phyloP scores from a whole-genome alignment of 1,140 invertebrate genomes.

The Globodera rostochiensis region DNA sequence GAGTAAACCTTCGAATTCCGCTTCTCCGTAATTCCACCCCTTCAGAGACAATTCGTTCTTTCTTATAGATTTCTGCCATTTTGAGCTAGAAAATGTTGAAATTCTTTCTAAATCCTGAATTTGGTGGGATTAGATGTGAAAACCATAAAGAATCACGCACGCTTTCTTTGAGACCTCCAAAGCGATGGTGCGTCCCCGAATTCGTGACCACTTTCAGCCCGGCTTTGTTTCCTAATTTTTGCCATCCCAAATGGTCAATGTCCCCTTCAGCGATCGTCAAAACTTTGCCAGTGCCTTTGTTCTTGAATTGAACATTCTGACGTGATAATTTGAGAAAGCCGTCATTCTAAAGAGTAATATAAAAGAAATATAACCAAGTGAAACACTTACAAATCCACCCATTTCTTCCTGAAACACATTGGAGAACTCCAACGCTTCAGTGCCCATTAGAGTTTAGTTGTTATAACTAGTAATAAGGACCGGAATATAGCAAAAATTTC shows the following conservation, averaged over 20 bases:
- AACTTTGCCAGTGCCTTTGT: slow-evolving; percentile 93
- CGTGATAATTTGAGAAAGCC: slow-evolving; percentile 89
- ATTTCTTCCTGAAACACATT: slow-evolving; percentile 55
- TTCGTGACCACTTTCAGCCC: slow-evolving; percentile 87
- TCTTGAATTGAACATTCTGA: slow-evolving; percentile 88
- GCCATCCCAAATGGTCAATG: slow-evolving; percentile 87
- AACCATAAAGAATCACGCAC: slow-evolving; percentile 69
- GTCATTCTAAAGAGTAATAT: slow-evolving; percentile 58
- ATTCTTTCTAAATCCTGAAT: slow-evolving; percentile 82
- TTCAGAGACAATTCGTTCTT: slow-evolving; percentile 86
- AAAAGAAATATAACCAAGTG: not conserved
- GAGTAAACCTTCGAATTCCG: slow-evolving; percentile 79
- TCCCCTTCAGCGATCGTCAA: slow-evolving; percentile 78
- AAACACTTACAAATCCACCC: slow-evolving; percentile 50
- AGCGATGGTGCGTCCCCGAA: slow-evolving; percentile 85
- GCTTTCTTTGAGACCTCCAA: slow-evolving; percentile 88
- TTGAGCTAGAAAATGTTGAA: slow-evolving; percentile 72
- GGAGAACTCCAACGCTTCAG: slow-evolving; percentile 43
- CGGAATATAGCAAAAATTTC: too few relatives aligned
- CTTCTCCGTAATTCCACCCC: slow-evolving; percentile 98
- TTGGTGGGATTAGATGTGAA: not conserved
- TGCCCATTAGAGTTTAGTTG: not conserved
- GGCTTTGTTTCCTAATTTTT: slow-evolving; percentile 84
- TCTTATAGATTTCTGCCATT: slow-evolving; percentile 72
- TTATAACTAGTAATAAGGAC: too few relatives aligned